A percentile compares a stretch with the other conserved stretches of the same genome.
These are phyloP conservation scores for Pholis gunnellus DNA, from an alignment of 2,113 vertebrate genomes.

Conservation along the genomic window DNA sequence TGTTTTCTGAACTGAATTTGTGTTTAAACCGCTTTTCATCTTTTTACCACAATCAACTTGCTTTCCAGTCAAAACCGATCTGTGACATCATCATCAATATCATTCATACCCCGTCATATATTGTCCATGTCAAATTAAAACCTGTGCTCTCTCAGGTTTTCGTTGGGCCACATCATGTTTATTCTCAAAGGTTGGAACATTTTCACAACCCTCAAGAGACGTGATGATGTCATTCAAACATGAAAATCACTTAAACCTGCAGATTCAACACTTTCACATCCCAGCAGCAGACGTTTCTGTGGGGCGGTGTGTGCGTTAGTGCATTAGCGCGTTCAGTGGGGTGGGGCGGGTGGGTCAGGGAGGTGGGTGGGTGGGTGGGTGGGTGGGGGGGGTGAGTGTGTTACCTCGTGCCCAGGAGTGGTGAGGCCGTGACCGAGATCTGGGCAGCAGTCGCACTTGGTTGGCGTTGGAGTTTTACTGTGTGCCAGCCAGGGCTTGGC, in stretches of 20 bases:
- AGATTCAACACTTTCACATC: background rate
- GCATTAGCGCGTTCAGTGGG: constrained; percentile 59
- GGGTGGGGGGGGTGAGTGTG: constrained; percentile 67
- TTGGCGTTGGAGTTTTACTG: constrained; percentile 95
- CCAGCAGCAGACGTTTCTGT: background rate
- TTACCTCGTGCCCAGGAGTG: constrained; percentile 85
- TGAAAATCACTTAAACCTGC: background rate
- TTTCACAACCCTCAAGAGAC: background rate
- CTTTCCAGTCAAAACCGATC: background rate
- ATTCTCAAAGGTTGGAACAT: background rate
- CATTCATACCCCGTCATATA: background rate
- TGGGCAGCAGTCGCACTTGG: constrained; percentile 93
- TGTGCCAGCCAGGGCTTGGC: constrained; percentile 99
- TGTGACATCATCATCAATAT: background rate
- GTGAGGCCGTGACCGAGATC: constrained; percentile 83
- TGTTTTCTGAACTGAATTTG: background rate
- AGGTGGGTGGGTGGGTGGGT: constrained; percentile 38
- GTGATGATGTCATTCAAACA: constrained; percentile 3
- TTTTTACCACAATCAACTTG: background rate
- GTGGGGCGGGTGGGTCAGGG: constrained; percentile 31
- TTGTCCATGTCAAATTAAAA: background rate
- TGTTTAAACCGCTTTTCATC: background rate
- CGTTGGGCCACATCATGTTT: background rate
- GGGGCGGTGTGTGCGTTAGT: constrained; percentile 60
- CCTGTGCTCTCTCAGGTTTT: background rate